Conservation (phyloP, 2,888 invertebrate species). For the Rhingia rostrata region DNA sequence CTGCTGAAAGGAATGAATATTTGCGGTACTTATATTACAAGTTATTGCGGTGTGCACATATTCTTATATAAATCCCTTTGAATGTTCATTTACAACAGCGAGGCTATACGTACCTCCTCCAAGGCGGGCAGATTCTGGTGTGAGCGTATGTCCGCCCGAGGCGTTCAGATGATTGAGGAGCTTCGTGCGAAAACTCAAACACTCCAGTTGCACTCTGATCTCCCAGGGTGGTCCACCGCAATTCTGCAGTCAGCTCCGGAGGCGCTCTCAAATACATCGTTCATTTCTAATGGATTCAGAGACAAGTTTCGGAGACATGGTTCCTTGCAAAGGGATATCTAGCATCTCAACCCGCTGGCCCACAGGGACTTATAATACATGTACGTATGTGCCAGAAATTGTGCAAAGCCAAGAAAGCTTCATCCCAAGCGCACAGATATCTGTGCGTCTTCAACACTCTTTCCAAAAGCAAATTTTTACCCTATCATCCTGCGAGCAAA, state of each 20-base stretch:
- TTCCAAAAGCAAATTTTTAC: slow-evolving; percentile 64
- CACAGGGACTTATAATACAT: slow-evolving; percentile 8
- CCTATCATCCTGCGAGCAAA: slow-evolving; percentile 67
- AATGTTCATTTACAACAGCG: slow-evolving; percentile 66
- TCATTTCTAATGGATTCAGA: slow-evolving; percentile 65
- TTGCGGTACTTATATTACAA: slow-evolving; percentile 60
- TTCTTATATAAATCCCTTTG: slow-evolving; percentile 48
- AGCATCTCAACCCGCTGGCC: slow-evolving; percentile 2
- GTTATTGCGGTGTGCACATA: slow-evolving; percentile 55
- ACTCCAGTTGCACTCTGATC: slow-evolving; percentile 67
- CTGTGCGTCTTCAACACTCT: slow-evolving; percentile 60
- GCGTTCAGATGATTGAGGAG: slow-evolving; percentile 70
- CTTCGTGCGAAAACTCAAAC: slow-evolving; percentile 70
- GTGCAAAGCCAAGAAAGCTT: slow-evolving; percentile 45
- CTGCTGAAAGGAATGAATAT: slow-evolving; percentile 62
- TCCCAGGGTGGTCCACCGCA: slow-evolving; percentile 62
- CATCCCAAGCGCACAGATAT: slow-evolving; percentile 13
- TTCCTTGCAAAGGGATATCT: slow-evolving; percentile 35
- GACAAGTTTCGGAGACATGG: slow-evolving; percentile 54
- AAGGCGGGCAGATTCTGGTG: slow-evolving; percentile 18
- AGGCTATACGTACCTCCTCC: background rate
- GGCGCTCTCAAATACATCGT: slow-evolving; percentile 44
- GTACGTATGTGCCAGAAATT: slow-evolving; percentile 19
- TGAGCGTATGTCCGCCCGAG: slow-evolving; percentile 55
- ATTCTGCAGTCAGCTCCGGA: slow-evolving; percentile 43